Evolutionary conservation across 2,888 invertebrate genomes (phyloP), one percentile per base, ranked within the genome.

Genomic region (Halictus ligatus): DNA sequence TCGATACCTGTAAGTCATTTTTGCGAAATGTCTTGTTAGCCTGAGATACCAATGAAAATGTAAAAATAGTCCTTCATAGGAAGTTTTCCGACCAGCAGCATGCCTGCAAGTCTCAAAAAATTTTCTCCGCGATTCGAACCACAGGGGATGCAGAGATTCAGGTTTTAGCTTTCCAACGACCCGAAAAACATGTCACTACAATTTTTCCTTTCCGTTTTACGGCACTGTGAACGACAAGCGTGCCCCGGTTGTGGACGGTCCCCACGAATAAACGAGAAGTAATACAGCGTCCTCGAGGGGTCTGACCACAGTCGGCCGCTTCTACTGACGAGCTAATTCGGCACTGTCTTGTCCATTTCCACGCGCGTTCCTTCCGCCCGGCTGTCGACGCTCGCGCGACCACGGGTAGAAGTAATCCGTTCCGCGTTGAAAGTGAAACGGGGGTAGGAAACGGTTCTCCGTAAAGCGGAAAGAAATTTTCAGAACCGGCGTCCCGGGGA

Each of bases 1-100:
- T 54, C 10, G 2, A 2, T 0, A 0, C 0, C 0, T 54, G 0
- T 0, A 0, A 21, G 50, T 0, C 0, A 0, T 7, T 21, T 21
- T 21, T 21, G 2, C 8, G 21, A 8, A 21, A 8, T 0, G 0
- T 21, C 21, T 21, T 8, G 2, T 54, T 54, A 21, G 8, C 7
- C 50, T 8, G 50, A 21, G 8, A 8, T 54, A 54, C 7, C 8
- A 8, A 18, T 2, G 18, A 7, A 2, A 50, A 18, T 7, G 18
- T 7, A 50, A 50, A 50, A 50, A 18, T 18, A 7, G 50, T 18
- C 50, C 1, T 50, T 18, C 0, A 5, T 48, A 0, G 15, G 15
- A 15, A 13, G 1, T 15, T 15, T 18, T 50, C 18, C 2, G 18
- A 50, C 18, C 18, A 0, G 2, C 6, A 35, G 5, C 35, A 35